phyloP scores from a whole-genome alignment of 2,888 invertebrate species.

The Microctonus hyperodae region DNA sequence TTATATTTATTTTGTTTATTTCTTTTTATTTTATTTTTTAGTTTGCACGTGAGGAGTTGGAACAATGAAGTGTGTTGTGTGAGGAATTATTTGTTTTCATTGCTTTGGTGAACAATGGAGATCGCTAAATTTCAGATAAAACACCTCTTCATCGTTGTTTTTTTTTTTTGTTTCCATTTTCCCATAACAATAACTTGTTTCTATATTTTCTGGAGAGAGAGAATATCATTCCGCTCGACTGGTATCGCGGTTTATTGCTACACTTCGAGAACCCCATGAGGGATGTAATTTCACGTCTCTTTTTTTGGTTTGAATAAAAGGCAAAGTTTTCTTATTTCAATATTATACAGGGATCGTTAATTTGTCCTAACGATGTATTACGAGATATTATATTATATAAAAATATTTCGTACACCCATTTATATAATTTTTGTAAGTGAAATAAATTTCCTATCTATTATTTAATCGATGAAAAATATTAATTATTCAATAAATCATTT shows the following conservation, averaged over 20 bases:
- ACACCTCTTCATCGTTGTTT: neutral
- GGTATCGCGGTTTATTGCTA: neutral
- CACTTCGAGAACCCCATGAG: constrained; percentile 3
- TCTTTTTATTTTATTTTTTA: neutral
- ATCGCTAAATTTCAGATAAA: constrained; percentile 9
- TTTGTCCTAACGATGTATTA: neutral
- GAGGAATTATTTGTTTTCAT: neutral
- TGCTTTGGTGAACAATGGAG: constrained; percentile 4
- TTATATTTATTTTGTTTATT: neutral
- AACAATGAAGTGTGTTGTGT: constrained; percentile 6
- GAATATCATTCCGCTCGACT: neutral
- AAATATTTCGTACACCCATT: neutral
- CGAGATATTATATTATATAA: neutral
- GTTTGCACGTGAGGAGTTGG: neutral
- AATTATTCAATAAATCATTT: too few species aligned
- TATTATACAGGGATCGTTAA: neutral
- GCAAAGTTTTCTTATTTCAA: neutral
- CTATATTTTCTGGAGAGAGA: neutral
- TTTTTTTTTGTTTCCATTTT: constrained; percentile 1
- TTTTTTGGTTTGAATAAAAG: neutral
- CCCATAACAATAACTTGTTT: neutral
- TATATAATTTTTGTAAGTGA: too few species aligned
- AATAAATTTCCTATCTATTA: too few species aligned
- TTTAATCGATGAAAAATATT: too few species aligned
- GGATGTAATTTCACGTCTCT: neutral